These are phyloP conservation scores for Zootermopsis nevadensis DNA, from an alignment of 2,888 invertebrate genomes.

Conservation along the genomic window DNA sequence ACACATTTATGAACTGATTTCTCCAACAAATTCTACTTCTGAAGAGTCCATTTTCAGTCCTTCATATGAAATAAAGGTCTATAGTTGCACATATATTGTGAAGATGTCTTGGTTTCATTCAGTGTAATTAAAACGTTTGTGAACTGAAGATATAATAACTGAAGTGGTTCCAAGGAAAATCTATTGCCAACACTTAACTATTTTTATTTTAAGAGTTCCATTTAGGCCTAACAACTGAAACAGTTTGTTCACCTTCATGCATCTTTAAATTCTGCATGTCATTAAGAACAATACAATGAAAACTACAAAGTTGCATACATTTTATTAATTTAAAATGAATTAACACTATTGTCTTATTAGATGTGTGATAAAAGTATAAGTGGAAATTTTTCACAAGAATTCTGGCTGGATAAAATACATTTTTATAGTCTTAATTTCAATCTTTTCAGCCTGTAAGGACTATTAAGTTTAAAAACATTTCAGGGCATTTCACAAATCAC, in stretches of 20 bases:
- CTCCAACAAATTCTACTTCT: neutral
- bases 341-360: too few relatives aligned
- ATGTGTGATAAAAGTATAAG: neutral
- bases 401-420: neutral
- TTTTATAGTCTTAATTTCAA: neutral
- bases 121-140: too few relatives aligned
- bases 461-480: neutral
- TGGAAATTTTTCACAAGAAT: neutral
- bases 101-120: too few relatives aligned
- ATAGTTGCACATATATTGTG: too few relatives aligned
- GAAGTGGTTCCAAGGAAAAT: neutral
- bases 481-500: neutral
- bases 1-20: neutral
- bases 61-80: too few relatives aligned
- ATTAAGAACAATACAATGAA: neutral
- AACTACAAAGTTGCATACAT: neutral
- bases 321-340: too few relatives aligned
- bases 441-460: neutral
- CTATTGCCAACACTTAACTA: neutral
- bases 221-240: neutral
- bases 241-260: neutral
- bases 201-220: neutral
- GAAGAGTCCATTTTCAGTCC: too few relatives aligned
- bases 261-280: neutral
- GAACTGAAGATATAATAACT: neutral